Base-by-base conservation (phyloP, 2,113 vertebrate species). In the Helogale parvula region DNA sequence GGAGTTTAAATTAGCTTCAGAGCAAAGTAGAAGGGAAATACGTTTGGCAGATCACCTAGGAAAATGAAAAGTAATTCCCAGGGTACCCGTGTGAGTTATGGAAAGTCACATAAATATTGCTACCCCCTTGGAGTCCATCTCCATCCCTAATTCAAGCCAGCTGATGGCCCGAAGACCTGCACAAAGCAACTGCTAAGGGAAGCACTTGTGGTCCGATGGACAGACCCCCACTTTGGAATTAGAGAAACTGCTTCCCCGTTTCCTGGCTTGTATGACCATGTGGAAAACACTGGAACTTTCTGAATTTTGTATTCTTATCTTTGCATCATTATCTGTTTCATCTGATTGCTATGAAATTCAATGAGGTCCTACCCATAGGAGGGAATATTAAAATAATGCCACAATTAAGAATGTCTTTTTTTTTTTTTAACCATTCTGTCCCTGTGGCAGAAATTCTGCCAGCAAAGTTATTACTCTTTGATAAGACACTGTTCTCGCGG, bases 71-170 rank as follows among this genome's bases (percentile, higher is more conserved):
- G 19, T 19, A 76, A 96, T 89, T 94, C 94, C 74, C 89, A 83
- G 93, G 68, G 54, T 95, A 83, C 52, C 17, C 91, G 31, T 93
- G 83, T 86, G 77, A 94, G 63, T 93, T 95, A 47, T 6, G 5
- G 86, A 93, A 94, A 94, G 82, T 92, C 84, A n/a, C 88, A 90
- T 97, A 95, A 95, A 97, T 74, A 69, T 31, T 45, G 52, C 68
- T 95, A 4, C 54, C 72, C 69, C 71, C 66, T 3, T 50, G 41
- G 88, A 95, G 85, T 47, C 60, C 35, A 7, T 33, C 52, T 89
- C 52, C 29, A 72, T 21, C 83, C 74, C 65, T 86, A 90, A 86
- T 74, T 92, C 72, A 69, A 86, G 63, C 47, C 86, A 82, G 38
- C 38, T 87, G 87, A 92, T 45, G 66, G n/a, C 72, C 77, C 74